Conservation (phyloP, 2,797 vertebrate genomes). For the Amblyopsis hoosieri region DNA sequence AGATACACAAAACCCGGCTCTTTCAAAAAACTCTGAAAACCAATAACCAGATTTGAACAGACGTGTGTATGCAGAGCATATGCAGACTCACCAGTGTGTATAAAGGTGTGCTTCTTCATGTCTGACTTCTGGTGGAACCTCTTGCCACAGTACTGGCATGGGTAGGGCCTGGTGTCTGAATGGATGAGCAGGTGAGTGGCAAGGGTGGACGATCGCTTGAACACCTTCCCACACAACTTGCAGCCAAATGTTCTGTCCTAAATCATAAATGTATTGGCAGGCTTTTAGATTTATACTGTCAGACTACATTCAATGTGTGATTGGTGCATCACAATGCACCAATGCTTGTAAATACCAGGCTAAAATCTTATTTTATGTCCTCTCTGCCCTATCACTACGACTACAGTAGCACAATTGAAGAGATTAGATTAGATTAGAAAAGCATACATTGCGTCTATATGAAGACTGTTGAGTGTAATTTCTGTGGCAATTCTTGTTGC, state of each 20-base stretch:
- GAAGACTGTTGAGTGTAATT: slow-evolving; percentile 6
- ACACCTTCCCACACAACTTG: slow-evolving; percentile 71
- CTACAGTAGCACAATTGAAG: too few species aligned
- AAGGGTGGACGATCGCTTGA: slow-evolving; percentile 75
- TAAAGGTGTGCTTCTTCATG: slow-evolving; percentile 88
- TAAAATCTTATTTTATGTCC: too few species aligned
- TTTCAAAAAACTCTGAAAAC: too few species aligned
- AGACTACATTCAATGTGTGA: too few species aligned
- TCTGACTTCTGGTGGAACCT: slow-evolving; percentile 82
- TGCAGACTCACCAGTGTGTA: slow-evolving; percentile 64
- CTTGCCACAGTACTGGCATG: slow-evolving; percentile 77
- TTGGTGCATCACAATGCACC: too few species aligned
- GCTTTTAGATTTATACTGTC: background rate
- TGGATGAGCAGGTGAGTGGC: slow-evolving; percentile 80
- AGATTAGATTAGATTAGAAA: background rate
- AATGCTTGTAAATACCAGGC: too few species aligned
- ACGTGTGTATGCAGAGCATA: too few species aligned
- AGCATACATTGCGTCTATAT: slow-evolving; percentile 63
- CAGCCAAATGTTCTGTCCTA: slow-evolving; percentile 74
- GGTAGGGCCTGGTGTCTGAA: slow-evolving; percentile 72
- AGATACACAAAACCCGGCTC: too few species aligned
- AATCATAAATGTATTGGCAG: slow-evolving; percentile 11
- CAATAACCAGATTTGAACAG: too few species aligned
- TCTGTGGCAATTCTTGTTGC: slow-evolving; percentile 17
- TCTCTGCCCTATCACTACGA: too few species aligned